Evolutionary conservation across 2,888 invertebrate species (phyloP).

Genomic region (Drosophila borborema): DNA sequence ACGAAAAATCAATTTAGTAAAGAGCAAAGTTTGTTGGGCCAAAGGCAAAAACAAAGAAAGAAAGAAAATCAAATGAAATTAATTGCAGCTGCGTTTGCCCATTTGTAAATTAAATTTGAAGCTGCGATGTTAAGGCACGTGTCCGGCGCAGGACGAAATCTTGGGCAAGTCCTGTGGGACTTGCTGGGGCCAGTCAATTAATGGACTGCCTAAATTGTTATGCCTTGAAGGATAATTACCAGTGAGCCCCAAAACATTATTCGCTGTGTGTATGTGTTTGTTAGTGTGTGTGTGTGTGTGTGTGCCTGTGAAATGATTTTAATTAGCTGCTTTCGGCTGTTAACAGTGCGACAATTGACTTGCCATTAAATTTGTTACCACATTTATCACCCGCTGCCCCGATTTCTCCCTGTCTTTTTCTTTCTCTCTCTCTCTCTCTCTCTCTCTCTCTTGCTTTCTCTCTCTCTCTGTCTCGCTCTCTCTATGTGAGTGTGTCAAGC

Average conservation of each 20-base stretch:
- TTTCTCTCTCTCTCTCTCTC: background rate
- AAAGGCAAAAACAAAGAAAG: constrained; percentile 8
- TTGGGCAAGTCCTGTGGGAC: constrained; percentile 43
- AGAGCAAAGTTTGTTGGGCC: constrained; percentile 71
- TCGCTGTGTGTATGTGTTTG: constrained; percentile 21
- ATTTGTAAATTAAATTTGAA: constrained; percentile 76
- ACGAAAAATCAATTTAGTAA: constrained; percentile 74
- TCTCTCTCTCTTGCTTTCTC: constrained; percentile 39
- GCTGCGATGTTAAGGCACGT: constrained; percentile 57
- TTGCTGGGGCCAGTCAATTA: constrained; percentile 58
- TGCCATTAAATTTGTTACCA: constrained; percentile 58
- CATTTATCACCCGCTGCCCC: constrained; percentile 41
- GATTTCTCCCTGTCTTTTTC: background rate
- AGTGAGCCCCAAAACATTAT: constrained; percentile 35
- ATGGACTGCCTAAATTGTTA: constrained; percentile 82
- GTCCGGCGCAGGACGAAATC: constrained; percentile 52
- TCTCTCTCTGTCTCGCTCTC: constrained; percentile 21
- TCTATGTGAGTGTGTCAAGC: constrained; percentile 42
- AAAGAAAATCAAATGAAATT: constrained; percentile 74
- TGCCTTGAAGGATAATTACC: constrained; percentile 82
- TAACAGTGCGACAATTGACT: constrained; percentile 72
- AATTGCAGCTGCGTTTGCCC: constrained; percentile 68
- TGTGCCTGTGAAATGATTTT: constrained; percentile 78
- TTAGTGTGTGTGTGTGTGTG: constrained; percentile 43
- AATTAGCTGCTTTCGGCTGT: constrained; percentile 70